A percentile compares a stretch with the other conserved stretches of the same genome.
Evolutionary conservation across 2,113 vertebrate species (phyloP).

Genomic region (Oreocharis arfaki): DNA sequence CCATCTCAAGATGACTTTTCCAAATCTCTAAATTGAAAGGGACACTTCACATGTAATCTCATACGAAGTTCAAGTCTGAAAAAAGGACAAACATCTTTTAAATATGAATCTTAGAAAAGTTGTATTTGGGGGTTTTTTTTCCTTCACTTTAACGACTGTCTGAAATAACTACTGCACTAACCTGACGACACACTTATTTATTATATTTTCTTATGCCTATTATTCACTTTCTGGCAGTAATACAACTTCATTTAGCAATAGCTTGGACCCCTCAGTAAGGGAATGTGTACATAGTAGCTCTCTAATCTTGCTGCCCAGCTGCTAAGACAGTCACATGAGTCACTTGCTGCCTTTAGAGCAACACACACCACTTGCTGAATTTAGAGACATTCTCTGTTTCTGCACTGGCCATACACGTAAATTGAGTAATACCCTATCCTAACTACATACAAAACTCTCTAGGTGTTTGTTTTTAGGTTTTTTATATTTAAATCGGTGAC

Average conservation of each 20-base stretch:
- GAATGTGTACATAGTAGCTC: slow-evolving; percentile 53
- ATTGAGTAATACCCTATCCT: background rate
- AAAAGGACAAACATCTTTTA: background rate
- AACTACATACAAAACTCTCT: background rate
- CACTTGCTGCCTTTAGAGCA: slow-evolving; percentile 63
- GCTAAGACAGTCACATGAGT: slow-evolving; percentile 63
- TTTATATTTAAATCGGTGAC: background rate
- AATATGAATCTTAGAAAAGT: background rate
- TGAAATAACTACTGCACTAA: slow-evolving; percentile 25
- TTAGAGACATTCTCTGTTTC: slow-evolving; percentile 49
- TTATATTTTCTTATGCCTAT: slow-evolving; percentile 35
- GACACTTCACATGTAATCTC: background rate
- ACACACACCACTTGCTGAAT: slow-evolving; percentile 55
- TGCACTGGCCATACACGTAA: background rate
- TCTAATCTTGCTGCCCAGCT: slow-evolving; percentile 64
- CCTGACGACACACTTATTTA: slow-evolving; percentile 56
- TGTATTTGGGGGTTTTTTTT: fast-evolving
- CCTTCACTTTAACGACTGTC: background rate
- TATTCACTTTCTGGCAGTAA: slow-evolving; percentile 38
- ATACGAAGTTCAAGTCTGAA: background rate
- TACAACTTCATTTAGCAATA: slow-evolving; percentile 55
- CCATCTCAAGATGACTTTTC: slow-evolving; percentile 1
- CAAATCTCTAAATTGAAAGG: background rate
- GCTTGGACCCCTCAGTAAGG: slow-evolving; percentile 34
- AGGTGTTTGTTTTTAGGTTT: background rate